Evolutionary conservation across 2,797 vertebrate species (phyloP).

Genomic region (Centroberyx gerrardi): DNA sequence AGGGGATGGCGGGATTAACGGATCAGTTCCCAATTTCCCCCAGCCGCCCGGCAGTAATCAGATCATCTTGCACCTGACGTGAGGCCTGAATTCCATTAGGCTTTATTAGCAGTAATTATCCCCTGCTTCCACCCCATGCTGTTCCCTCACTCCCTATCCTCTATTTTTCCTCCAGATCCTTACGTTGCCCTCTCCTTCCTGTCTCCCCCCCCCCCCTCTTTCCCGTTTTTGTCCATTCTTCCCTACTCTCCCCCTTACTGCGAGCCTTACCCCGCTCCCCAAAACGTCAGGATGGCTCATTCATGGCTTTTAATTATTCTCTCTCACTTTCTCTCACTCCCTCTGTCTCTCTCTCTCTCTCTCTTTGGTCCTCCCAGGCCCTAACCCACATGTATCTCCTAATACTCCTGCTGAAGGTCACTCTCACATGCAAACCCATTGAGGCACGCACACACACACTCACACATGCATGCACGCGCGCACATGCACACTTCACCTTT

Average conservation of each 20-base stretch:
- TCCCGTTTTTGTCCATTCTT: slow-evolving; percentile 25
- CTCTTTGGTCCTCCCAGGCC: not conserved
- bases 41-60: slow-evolving; percentile 84
- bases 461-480: not conserved
- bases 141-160: slow-evolving; percentile 63
- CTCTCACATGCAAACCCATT: slow-evolving; percentile 37
- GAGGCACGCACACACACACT: slow-evolving; percentile 23
- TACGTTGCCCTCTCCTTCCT: slow-evolving; percentile 52
- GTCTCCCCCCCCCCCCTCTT: slow-evolving; percentile 20
- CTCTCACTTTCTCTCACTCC: slow-evolving; percentile 16
- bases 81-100: slow-evolving; percentile 88
- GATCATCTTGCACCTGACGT: slow-evolving; percentile 88
- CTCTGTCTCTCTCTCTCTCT: slow-evolving; percentile 13
- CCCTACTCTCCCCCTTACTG: slow-evolving; percentile 19
- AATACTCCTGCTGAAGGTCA: slow-evolving; percentile 56
- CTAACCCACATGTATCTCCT: slow-evolving; percentile 13
- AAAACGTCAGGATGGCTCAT: slow-evolving; percentile 48
- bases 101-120: slow-evolving; percentile 90
- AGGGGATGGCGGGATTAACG: slow-evolving; percentile 84
- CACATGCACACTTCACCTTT: slow-evolving; percentile 39
- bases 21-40: slow-evolving; percentile 88
- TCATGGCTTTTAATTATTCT: slow-evolving; percentile 55
- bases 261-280: slow-evolving; percentile 31
- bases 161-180: slow-evolving; percentile 58
- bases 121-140: slow-evolving; percentile 78